These are phyloP conservation scores for Steinernema khuongi DNA, from an alignment of 1,140 invertebrate genomes.

Conservation along the genomic window DNA sequence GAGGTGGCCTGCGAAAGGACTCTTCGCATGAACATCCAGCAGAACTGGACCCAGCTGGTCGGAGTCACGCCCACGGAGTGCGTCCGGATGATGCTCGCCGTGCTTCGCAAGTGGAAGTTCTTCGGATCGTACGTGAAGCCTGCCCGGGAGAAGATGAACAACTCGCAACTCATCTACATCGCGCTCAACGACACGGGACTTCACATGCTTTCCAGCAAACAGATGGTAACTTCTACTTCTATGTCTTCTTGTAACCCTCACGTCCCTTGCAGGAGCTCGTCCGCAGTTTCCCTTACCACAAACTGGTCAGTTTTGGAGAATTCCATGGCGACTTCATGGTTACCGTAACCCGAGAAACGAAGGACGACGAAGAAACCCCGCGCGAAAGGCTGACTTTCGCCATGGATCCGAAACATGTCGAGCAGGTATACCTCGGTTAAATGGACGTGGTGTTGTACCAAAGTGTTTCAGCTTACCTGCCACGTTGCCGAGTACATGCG, in stretches of 20 bases:
- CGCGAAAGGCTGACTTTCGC: slow-evolving; percentile 45
- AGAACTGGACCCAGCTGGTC: slow-evolving; percentile 39
- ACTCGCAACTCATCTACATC: slow-evolving; percentile 35
- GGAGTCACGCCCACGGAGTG: slow-evolving; percentile 43
- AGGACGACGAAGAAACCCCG: slow-evolving; percentile 40
- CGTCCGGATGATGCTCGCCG: slow-evolving; percentile 41
- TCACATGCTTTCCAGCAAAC: slow-evolving; percentile 41
- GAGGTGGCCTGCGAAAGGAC: slow-evolving; percentile 38
- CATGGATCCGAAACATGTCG: slow-evolving; percentile 42
- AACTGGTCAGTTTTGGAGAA: slow-evolving; percentile 47
- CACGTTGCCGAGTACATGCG: slow-evolving; percentile 52
- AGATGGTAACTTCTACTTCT: slow-evolving; percentile 40
- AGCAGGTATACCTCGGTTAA: slow-evolving; percentile 30
- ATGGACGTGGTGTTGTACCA: background rate
- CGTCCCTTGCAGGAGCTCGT: slow-evolving; percentile 42
- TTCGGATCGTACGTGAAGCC: slow-evolving; percentile 42
- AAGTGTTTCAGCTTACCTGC: slow-evolving; percentile 41
- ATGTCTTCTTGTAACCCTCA: slow-evolving; percentile 13
- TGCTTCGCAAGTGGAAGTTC: slow-evolving; percentile 46
- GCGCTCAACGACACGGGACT: slow-evolving; percentile 45
- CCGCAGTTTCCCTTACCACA: slow-evolving; percentile 41
- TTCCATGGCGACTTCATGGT: slow-evolving; percentile 48
- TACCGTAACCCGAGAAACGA: slow-evolving; percentile 35
- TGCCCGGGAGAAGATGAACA: slow-evolving; percentile 41
- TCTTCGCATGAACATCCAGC: slow-evolving; percentile 15